Evolutionary conservation across 1,140 invertebrate genomes (phyloP).

Genomic region (Thaumetopoea pityocampa): DNA sequence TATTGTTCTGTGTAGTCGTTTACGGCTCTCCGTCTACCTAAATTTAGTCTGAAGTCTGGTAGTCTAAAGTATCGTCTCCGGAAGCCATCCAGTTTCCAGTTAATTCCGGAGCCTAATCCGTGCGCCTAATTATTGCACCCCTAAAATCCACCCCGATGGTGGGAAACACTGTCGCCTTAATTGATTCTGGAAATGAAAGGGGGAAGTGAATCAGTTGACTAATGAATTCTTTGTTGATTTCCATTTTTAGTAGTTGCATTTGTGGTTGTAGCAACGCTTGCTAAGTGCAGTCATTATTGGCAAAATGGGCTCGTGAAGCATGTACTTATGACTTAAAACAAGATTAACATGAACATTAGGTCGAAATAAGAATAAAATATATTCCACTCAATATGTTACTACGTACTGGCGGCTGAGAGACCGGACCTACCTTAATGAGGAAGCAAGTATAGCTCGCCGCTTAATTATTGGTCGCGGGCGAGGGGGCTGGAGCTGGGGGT

Average conservation of each 20-base stretch:
- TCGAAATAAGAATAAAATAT: too few relatives aligned
- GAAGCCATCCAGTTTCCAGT: slow-evolving; percentile 52
- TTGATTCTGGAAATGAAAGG: too few relatives aligned
- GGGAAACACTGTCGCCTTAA: slow-evolving; percentile 6
- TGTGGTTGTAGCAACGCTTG: too few relatives aligned
- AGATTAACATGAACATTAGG: too few relatives aligned
- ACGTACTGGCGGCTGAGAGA: too few relatives aligned
- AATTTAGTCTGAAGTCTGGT: too few relatives aligned
- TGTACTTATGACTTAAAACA: too few relatives aligned
- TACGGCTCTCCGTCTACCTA: slow-evolving; percentile 13
- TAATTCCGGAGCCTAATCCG: slow-evolving; percentile 60
- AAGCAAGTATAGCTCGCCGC: slow-evolving; percentile 39
- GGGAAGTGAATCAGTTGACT: background rate
- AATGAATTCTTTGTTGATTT: background rate
- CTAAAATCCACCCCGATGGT: slow-evolving; percentile 3
- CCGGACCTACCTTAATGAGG: slow-evolving; percentile 54
- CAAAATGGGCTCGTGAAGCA: too few relatives aligned
- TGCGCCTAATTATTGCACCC: slow-evolving; percentile 55
- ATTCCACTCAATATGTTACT: too few relatives aligned
- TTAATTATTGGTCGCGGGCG: slow-evolving; percentile 34
- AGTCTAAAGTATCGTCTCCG: slow-evolving; percentile 43
- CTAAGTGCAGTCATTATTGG: background rate
- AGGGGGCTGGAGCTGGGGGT: too few relatives aligned
- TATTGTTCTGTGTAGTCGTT: background rate
- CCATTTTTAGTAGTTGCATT: too few relatives aligned